Base-by-base conservation (phyloP, 2,797 vertebrate species). In the Mormyrus hasselquistii region DNA sequence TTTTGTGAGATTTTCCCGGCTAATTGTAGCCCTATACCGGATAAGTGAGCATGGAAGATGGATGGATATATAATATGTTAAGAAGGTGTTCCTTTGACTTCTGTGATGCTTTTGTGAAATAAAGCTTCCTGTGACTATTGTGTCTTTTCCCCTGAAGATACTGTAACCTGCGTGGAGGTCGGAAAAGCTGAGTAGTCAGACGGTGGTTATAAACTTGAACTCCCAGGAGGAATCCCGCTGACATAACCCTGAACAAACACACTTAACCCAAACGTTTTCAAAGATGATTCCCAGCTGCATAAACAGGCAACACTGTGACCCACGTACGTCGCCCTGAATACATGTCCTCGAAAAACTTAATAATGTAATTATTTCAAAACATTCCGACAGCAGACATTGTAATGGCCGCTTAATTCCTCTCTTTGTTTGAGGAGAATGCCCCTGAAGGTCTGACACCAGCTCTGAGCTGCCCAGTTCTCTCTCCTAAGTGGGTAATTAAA, bases 401-500 rank as follows among this genome's bases (percentile, higher is more conserved):
- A 50, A 85, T 59, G 52, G 57, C 52, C 2, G 47, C 19, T 52
- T 52, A 44, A 52, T 84, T 25, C 41, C 16, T n/a, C 22, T 52
- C 41, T 84, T 84, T 84, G 82, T 84, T 49, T 29, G 82, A n/a
- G 82, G 82, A 52, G 41, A 22, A 52, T 52, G 82, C 50, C 76
- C 69, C 53, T 57, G 65, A 87, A 89, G 52, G 19, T 73, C 25
- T 65, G 41, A 89, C 57, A 52, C 34, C n/a, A 65, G 9, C n/a
- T 86, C 6, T 57, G 50, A 87, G n/a, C 52, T 76, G 62, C 55
- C 88, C 50, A 49, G 50, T 22, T 87, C 87, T 79, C 69, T 87
- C 53, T 25, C 73, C 52, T 62, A 83, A 83, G 86, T 73, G 22
- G 19, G 73, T 83, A 88, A 90, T 90, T 88, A 88, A 85, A 90